A percentile compares a stretch with the other conserved stretches of the same genome.
Evolutionary conservation across 1,140 invertebrate species (phyloP).

Genomic region (Drosophila virilis): DNA sequence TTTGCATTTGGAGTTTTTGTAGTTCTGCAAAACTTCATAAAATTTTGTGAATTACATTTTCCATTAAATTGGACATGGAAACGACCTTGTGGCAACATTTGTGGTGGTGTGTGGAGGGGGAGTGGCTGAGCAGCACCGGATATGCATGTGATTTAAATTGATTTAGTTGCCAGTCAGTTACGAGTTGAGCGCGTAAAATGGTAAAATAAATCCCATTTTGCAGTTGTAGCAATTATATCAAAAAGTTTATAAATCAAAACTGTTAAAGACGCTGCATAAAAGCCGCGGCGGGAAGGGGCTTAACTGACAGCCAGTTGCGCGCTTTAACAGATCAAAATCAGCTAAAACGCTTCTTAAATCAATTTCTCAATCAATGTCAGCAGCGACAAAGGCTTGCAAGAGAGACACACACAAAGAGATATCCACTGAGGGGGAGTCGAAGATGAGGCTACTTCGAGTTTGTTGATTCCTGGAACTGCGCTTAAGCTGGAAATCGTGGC

Average conservation of each 20-base stretch:
- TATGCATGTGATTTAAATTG: slow-evolving; percentile 34
- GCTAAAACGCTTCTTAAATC: slow-evolving; percentile 76
- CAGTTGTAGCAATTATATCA: slow-evolving; percentile 48
- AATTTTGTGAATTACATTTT: slow-evolving; percentile 55
- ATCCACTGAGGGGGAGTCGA: background rate
- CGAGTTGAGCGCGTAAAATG: slow-evolving; percentile 20
- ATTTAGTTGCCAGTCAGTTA: slow-evolving; percentile 32
- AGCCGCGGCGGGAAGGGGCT: background rate
- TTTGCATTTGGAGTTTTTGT: slow-evolving; percentile 25
- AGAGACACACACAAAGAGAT: background rate
- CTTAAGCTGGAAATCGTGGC: slow-evolving; percentile 69
- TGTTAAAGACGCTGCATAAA: slow-evolving; percentile 24
- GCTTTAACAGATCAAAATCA: slow-evolving; percentile 58
- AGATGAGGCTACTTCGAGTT: slow-evolving; percentile 30
- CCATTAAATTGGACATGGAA: slow-evolving; percentile 47
- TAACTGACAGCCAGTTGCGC: slow-evolving; percentile 37
- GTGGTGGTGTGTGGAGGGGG: background rate
- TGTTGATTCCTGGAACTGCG: slow-evolving; percentile 61
- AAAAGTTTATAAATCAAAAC: slow-evolving; percentile 55
- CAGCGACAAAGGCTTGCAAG: background rate
- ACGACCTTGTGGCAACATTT: slow-evolving; percentile 3
- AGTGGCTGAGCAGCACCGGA: background rate
- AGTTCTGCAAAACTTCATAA: slow-evolving; percentile 28
- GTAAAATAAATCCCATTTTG: slow-evolving; percentile 17
- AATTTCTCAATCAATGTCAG: slow-evolving; percentile 83